Base-by-base conservation (phyloP, 1,140 invertebrate genomes). In the Globodera rostochiensis region DNA sequence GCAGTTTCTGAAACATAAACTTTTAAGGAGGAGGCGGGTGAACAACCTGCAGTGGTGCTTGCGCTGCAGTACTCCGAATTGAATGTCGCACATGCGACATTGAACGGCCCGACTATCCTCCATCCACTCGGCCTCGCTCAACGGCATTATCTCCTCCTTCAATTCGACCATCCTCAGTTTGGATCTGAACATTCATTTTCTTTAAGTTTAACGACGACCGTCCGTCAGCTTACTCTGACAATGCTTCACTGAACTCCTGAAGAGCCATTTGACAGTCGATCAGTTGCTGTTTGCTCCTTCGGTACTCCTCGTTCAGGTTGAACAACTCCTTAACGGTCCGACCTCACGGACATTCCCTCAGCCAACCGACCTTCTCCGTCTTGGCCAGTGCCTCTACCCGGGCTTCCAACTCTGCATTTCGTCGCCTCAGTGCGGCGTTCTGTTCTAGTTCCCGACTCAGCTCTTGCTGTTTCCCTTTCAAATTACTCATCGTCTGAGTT, bases 41-140 rank as follows among this genome's bases (percentile, higher is more conserved):
- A 74, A 64, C 11, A 21, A 86, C 85, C 85, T 83, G 86, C 85
- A 86, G 73, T 86, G 85, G 80, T 86, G 85, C 64, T 77, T 86
- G 36, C 85, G 49, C 45, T 76, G 60, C 50, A 69, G 82, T 21
- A 88, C 75, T 6, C 79, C 76, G 80, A 86, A 86, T 69, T 50
- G 57, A 9, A 64, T 49, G 21, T 79, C 64, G 73, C 85, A 86
- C 6, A 74, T 36, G 76, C 69, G 82, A 46, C 85, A 86, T 36
- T 80, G 70, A 9, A 47, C 15, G 19, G 85, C 85, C 6, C 75
- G 80, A n/a, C 57, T 78, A 70, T 86, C 85, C 67, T 88, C 73
- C 9, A 80, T 74, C 85, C 85, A 86, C 49, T 79, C 60, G 8
- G 83, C 81, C n/a, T 85, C 84, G 25, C 81, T 82, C 47, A 88